These are phyloP conservation scores for Leucophora obtusa DNA, from an alignment of 2,888 invertebrate genomes.

Conservation along the genomic window DNA sequence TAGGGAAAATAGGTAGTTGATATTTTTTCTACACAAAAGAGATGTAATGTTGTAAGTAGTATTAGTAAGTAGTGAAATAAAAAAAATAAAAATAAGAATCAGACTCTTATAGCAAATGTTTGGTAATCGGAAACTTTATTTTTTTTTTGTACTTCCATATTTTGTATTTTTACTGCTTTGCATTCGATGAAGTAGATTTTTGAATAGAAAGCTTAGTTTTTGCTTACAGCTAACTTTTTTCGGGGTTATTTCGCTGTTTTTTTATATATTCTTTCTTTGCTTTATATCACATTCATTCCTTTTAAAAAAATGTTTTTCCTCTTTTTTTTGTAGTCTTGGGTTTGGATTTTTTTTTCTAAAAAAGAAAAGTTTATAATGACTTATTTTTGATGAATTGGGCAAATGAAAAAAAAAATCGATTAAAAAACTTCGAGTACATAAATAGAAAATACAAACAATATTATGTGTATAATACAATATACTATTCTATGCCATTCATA, in stretches of 20 bases:
- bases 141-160: conserved; percentile 24
- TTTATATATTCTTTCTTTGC: conserved; percentile 38
- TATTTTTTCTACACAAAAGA: conserved; percentile 37
- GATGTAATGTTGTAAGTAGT: conserved; percentile 42
- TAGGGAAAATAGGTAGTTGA: conserved; percentile 28
- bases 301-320: conserved; percentile 52
- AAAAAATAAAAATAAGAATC: conserved; percentile 65
- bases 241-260: conserved; percentile 63
- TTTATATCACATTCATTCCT: conserved; percentile 56
- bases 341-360: conserved; percentile 27
- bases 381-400: conserved; percentile 78
- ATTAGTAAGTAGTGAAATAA: conserved; percentile 42
- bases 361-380: conserved; percentile 74
- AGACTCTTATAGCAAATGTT: conserved; percentile 70
- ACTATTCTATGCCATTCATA: conserved; percentile 25
- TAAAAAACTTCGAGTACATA: conserved; percentile 63
- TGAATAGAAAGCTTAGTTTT: conserved; percentile 78
- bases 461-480: conserved; percentile 27
- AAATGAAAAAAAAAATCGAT: conserved; percentile 70
- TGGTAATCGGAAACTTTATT: conserved; percentile 62
- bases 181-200: conserved; percentile 74
- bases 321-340: conserved; percentile 46
- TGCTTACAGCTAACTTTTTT: conserved; percentile 73
- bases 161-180: conserved; percentile 55
- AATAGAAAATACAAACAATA: conserved; percentile 61